Base-by-base conservation (phyloP, 2,113 vertebrate genomes). In the Leptobrachium ailaonicum region DNA sequence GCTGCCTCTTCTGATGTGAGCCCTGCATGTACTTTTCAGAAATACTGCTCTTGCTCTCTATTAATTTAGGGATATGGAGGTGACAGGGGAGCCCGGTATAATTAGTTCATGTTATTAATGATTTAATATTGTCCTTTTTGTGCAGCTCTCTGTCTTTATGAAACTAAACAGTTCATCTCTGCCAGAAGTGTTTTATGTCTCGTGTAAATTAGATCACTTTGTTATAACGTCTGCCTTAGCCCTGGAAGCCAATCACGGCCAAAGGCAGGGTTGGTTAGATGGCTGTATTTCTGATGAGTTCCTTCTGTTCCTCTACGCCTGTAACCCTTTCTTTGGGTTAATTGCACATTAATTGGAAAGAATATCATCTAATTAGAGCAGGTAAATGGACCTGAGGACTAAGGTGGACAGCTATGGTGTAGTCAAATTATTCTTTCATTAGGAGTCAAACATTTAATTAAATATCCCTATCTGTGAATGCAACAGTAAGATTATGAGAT, bases 101-200 rank as follows among this genome's bases (percentile, higher is more conserved):
- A 80, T 80, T 80, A 80, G 71, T 80, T 80, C 79, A 80, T 42
- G 64, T 80, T 80, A 80, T 80, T 80, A 80, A 80, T 80, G 79
- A 80, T 80, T 80, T 80, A 80, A 80, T 80, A 80, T 80, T 80
- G 79, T 80, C 71, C 79, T 80, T 80, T 80, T 80, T 80, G 71
- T 80, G 71, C 78, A 74, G 78, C 78, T 68, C 71, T 43, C 71
- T 80, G 78, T 60, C 79, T 80, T 74, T 80, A 75, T 74, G 79
- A 80, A 80, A 80, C 79, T 68, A 71, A 80, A 80, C 79, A 80
- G 79, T 80, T 80, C 79, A 80, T 80, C 79, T 80, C 72, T 80
- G 79, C 79, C 79, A 80, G 79, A 60, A 75, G 54, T 80, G 79
- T 80, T 80, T 80, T 80, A 80, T 80, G 72, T 80, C 79, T 56